Conservation (phyloP, 2,888 invertebrate species). For the Drymonia ruficornis region DNA sequence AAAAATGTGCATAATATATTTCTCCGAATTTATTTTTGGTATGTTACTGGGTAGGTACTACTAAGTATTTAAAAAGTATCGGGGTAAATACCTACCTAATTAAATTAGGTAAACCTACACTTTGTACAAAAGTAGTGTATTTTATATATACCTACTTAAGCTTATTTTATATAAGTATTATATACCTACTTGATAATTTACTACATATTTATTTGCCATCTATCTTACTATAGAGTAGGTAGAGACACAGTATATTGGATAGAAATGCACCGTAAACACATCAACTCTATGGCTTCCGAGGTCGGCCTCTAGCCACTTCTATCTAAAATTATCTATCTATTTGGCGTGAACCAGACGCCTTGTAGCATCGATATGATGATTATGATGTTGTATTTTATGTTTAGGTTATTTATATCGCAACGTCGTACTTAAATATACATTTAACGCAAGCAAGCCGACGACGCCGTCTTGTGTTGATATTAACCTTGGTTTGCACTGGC, state of each 20-base stretch:
- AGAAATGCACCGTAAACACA: slow-evolving; percentile 50
- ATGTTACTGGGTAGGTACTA: no score
- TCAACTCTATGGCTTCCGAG: slow-evolving; percentile 65
- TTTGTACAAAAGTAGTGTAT: no score
- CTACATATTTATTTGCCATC: no score
- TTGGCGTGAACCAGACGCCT: slow-evolving; percentile 48
- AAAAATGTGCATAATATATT: no score
- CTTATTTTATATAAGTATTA: no score
- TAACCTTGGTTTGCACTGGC: neutral
- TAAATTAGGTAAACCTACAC: no score
- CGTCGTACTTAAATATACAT: slow-evolving; percentile 35
- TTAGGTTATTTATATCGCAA: slow-evolving; percentile 35
- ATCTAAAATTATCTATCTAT: slow-evolving; percentile 61
- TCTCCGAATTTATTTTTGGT: no score
- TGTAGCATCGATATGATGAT: slow-evolving; percentile 27
- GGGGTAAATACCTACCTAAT: no score
- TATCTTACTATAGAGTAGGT: neutral
- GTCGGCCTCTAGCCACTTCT: slow-evolving; percentile 42
- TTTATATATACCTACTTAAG: no score
- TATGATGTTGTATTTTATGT: slow-evolving; percentile 42
- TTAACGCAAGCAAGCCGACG: slow-evolving; percentile 8
- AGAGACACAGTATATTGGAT: slow-evolving; percentile 35
- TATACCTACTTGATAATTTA: no score
- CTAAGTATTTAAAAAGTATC: no score
- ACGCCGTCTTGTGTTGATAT: slow-evolving; percentile 12